Evolutionary conservation across 2,888 invertebrate species (phyloP).

Genomic region (Apodemia hepburni): DNA sequence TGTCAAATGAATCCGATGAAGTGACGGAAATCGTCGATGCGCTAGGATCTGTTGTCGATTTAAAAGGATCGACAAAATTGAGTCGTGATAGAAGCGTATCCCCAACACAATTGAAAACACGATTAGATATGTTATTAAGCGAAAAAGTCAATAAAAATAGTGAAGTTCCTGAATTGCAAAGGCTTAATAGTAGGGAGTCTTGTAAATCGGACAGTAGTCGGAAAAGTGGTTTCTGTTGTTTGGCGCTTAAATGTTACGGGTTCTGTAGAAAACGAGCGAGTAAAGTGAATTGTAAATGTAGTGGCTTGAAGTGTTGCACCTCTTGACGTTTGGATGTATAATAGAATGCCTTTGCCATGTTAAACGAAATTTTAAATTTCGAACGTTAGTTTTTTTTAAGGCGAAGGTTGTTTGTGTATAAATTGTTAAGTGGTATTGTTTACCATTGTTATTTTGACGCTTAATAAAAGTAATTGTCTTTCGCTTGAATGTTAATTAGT

Average conservation of each 20-base stretch:
- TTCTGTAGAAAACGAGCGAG: slow-evolving; percentile 60
- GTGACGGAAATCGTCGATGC: slow-evolving; percentile 51
- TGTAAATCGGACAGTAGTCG: slow-evolving; percentile 58
- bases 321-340: slow-evolving; percentile 35
- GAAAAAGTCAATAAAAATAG: slow-evolving; percentile 40
- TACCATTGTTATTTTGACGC: slow-evolving; percentile 38
- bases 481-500: slow-evolving; percentile 34
- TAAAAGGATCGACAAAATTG: slow-evolving; percentile 35
- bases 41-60: slow-evolving; percentile 40
- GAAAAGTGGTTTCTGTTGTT: slow-evolving; percentile 57
- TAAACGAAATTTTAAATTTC: slow-evolving; percentile 24
- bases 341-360: slow-evolving; percentile 21
- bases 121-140: slow-evolving; percentile 71
- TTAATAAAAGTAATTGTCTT: slow-evolving; percentile 28
- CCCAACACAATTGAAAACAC: slow-evolving; percentile 81
- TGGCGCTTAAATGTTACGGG: slow-evolving; percentile 66
- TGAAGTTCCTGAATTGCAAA: slow-evolving; percentile 46
- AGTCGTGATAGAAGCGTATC: slow-evolving; percentile 76
- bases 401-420: slow-evolving; percentile 13
- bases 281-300: slow-evolving; percentile 54
- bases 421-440: slow-evolving; percentile 17
- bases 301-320: slow-evolving; percentile 55
- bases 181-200: slow-evolving; percentile 62
- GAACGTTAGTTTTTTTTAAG: slow-evolving; percentile 21
- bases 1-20: slow-evolving; percentile 50